Evolutionary conservation across 1,140 invertebrate species (phyloP).

Genomic region (Frieseomelitta varia): DNA sequence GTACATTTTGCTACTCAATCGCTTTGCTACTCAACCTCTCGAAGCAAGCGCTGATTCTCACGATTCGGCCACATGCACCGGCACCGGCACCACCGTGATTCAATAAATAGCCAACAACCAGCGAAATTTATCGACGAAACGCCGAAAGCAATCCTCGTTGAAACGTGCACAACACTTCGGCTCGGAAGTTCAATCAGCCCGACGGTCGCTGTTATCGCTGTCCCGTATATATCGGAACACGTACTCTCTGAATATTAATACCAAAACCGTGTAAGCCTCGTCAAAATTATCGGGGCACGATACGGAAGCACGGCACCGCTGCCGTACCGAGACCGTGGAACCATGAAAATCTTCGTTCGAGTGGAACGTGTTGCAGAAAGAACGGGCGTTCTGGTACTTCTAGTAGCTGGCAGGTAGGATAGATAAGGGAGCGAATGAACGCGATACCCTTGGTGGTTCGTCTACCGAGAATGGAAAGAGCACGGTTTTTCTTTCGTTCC

Average conservation of each 20-base stretch:
- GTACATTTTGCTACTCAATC: not conserved
- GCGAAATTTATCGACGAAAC: not conserved
- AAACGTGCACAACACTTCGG: not conserved
- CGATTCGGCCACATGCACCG: not conserved
- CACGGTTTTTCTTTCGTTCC: constrained; percentile 20
- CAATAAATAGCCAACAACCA: not conserved
- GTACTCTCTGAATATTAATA: constrained; percentile 38
- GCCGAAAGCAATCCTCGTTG: not conserved
- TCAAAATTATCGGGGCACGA: constrained; percentile 30
- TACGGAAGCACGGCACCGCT: constrained; percentile 13
- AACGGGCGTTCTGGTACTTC: constrained; percentile 58
- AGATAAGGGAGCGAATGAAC: constrained; percentile 76
- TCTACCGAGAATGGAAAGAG: constrained; percentile 34
- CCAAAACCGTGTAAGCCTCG: constrained; percentile 35
- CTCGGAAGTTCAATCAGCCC: not conserved
- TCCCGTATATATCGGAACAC: constrained; percentile 1
- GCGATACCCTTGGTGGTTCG: constrained; percentile 67
- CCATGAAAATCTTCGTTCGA: constrained; percentile 48
- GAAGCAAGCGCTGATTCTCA: not conserved
- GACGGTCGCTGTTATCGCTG: not conserved
- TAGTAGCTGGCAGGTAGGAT: constrained; percentile 71
- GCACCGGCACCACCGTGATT: not conserved
- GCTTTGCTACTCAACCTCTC: not conserved
- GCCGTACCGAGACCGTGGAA: not conserved
- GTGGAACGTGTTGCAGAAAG: constrained; percentile 62